Conservation (phyloP, 2,113 vertebrate species). For the Glaucomys volans region DNA sequence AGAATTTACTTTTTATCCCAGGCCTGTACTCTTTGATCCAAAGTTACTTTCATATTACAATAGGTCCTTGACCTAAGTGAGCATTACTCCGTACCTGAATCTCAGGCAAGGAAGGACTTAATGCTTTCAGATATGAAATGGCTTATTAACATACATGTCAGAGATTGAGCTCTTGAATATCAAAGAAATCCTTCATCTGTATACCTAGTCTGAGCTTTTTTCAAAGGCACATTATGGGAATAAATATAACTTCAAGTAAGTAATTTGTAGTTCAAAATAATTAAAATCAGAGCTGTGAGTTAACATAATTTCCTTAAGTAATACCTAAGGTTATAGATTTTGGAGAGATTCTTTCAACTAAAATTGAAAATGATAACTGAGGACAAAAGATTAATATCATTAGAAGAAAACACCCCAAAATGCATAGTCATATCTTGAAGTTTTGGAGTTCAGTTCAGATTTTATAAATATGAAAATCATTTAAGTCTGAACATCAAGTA, state of each 20-base stretch:
- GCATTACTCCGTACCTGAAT: not conserved
- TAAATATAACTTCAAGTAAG: constrained; percentile 25
- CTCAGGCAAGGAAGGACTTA: not conserved
- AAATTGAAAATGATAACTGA: constrained; percentile 36
- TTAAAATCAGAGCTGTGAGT: constrained; percentile 49
- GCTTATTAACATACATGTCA: not conserved
- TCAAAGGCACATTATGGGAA: constrained; percentile 34
- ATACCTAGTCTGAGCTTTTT: not conserved
- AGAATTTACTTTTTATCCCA: not conserved
- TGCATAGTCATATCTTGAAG: not conserved
- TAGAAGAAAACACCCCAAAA: constrained; percentile 16
- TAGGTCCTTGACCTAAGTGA: not conserved
- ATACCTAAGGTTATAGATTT: constrained; percentile 45
- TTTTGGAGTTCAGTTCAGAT: constrained; percentile 47
- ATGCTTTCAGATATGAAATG: not conserved
- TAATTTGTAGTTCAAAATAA: constrained; percentile 53
- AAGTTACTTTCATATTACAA: constrained; percentile 11
- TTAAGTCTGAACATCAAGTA: constrained; percentile 17
- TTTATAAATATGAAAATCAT: constrained; percentile 54
- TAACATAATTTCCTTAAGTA: constrained; percentile 37
- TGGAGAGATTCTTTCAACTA: constrained; percentile 10
- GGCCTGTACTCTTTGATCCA: not conserved
- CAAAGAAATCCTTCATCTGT: not conserved
- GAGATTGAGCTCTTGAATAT: not conserved
- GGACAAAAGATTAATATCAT: not conserved